Evolutionary conservation across 1,140 invertebrate species (phyloP), one percentile per base, ranked within the genome.

Genomic region (Colletes latitarsis): DNA sequence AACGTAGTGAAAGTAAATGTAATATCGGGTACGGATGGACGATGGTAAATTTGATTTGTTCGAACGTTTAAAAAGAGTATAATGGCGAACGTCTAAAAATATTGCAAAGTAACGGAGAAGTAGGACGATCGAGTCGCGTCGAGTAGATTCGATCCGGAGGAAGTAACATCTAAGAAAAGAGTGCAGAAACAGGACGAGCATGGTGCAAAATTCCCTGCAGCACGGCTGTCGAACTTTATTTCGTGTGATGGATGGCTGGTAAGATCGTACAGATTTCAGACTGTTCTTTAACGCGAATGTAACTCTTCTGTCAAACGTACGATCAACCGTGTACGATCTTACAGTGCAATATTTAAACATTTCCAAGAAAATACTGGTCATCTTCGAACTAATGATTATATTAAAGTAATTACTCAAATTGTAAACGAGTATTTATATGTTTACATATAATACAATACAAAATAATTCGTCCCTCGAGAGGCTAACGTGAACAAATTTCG

Each of bases 261-360:
- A 81, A 43, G 49, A 78, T 82, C 39, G 49, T 68, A 57, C 60
- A 75, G 17, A 43, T 52, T 46, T 14, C 43, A 30, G n/a, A 41
- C 6, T 41, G n/a, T 10, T 46, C 71, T 67, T 76, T 75, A 58
- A 12, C 5, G 43, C 17, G 52, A 64, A 74, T 46, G 15, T 46
- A 52, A 60, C 83, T 82, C 70, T 85, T 88, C 85, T 83, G 82
- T 83, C 75, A 77, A 82, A 81, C 77, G 67, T 49, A 12, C 41
- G 9, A 53, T 80, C 75, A 68, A 66, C 53, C 66, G 64, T 30
- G 30, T 79, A 75, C 62, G 70, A 81, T 84, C 72, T 63, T 71
- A 63, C 9, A n/a, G 74, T 10, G 43, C 14, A 66, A 10, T 17
- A 19, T 63, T 57, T 3, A 52, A 21, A 52, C 15, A 17, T 53